These are phyloP conservation scores for Alethe castanea DNA, from an alignment of 2,113 vertebrate genomes.

Conservation along the genomic window DNA sequence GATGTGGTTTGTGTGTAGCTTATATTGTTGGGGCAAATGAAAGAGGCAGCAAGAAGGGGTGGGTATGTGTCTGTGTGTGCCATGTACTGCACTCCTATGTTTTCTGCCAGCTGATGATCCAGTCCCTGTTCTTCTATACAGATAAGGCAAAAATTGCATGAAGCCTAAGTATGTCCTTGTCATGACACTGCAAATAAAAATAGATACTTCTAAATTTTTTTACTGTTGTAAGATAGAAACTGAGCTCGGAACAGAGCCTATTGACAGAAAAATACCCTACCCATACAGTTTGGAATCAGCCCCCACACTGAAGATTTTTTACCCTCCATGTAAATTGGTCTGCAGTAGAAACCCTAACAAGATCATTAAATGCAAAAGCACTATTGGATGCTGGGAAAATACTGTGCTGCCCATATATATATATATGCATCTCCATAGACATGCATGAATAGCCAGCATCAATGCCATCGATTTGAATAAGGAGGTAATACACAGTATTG, in stretches of 20 bases:
- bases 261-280: not conserved
- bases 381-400: not conserved
- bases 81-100: accelerated
- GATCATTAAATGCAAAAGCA: conserved; percentile 42
- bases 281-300: not conserved
- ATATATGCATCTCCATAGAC: not conserved
- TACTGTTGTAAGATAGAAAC: not conserved
- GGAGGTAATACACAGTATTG: not conserved
- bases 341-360: conserved; percentile 14
- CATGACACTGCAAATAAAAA: not conserved
- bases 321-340: not conserved
- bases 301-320: not conserved
- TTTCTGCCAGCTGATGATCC: not conserved
- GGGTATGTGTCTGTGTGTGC: not conserved
- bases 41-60: not conserved
- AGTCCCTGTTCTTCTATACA: not conserved
- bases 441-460: not conserved
- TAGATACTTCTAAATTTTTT: not conserved
- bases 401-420: not conserved
- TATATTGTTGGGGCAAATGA: not conserved
- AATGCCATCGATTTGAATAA: conserved; percentile 10
- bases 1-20: conserved; percentile 1
- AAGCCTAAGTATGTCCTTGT: not conserved
- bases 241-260: not conserved
- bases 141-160: not conserved